A percentile compares a stretch with the other conserved stretches of the same genome.
These are phyloP conservation scores for Ameiurus melas DNA, from an alignment of 2,113 vertebrate genomes.

Conservation along the genomic window DNA sequence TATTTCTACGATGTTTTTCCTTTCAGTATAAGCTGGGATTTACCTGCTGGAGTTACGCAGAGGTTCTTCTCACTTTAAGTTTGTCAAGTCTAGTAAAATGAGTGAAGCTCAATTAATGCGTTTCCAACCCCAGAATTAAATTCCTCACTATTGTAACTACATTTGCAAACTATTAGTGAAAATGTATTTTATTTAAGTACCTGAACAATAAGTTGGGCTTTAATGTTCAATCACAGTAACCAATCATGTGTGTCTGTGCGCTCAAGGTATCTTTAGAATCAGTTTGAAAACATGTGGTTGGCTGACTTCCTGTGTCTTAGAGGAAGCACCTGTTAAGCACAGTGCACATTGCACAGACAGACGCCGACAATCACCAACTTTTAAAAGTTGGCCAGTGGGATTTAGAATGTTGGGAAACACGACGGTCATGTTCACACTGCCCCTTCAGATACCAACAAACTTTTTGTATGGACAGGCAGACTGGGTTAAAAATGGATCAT, in stretches of 20 bases:
- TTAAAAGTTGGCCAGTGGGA: too few species aligned
- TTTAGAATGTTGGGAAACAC: too few species aligned
- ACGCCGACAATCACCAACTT: too few species aligned
- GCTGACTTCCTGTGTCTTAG: not conserved
- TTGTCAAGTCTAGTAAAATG: not conserved
- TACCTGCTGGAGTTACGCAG: not conserved
- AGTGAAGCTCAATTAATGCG: not conserved
- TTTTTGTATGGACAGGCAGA: too few species aligned
- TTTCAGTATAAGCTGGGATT: not conserved
- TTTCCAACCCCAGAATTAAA: not conserved
- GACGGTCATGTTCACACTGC: too few species aligned
- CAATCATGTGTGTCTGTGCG: not conserved
- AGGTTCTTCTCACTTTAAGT: not conserved
- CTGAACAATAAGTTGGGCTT: not conserved
- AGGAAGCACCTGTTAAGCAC: not conserved
- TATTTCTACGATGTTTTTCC: not conserved
- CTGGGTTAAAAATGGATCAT: too few species aligned
- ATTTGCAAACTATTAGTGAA: not conserved
- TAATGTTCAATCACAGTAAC: not conserved
- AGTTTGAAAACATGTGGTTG: not conserved
- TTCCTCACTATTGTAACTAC: not conserved
- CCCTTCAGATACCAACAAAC: too few species aligned
- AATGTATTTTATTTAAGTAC: not conserved
- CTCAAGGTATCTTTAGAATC: not conserved
- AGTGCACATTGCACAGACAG: too few species aligned